Conservation (phyloP, 2,888 invertebrate genomes). For the Carterocephalus palaemon region DNA sequence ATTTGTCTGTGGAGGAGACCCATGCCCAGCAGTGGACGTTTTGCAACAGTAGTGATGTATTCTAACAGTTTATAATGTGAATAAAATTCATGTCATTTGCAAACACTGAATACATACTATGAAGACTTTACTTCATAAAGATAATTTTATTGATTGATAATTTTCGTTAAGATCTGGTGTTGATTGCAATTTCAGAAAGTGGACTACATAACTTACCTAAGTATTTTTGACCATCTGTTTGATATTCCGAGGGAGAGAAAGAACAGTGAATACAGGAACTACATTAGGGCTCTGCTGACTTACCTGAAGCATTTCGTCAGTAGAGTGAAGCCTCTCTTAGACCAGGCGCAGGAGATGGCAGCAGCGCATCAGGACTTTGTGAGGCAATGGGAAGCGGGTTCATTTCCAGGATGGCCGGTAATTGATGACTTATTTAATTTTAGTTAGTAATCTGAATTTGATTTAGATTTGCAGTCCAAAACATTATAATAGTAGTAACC, state of each 20-base stretch:
- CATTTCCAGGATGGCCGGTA: slow-evolving; percentile 96
- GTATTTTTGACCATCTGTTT: slow-evolving; percentile 95
- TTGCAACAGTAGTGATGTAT: too few relatives aligned
- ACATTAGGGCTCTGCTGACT: slow-evolving; percentile 88
- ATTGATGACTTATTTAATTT: too few relatives aligned
- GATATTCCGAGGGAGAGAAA: slow-evolving; percentile 95
- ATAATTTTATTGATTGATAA: too few relatives aligned
- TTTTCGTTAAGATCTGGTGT: neutral
- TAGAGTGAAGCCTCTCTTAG: slow-evolving; percentile 91
- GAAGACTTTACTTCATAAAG: too few relatives aligned
- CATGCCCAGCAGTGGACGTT: too few relatives aligned
- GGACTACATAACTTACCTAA: slow-evolving; percentile 97
- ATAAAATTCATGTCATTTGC: too few relatives aligned
- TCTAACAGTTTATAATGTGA: too few relatives aligned
- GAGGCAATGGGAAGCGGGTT: slow-evolving; percentile 91
- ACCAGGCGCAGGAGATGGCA: slow-evolving; percentile 88
- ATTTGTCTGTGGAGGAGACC: too few relatives aligned
- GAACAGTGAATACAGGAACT: slow-evolving; percentile 91
- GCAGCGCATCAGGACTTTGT: slow-evolving; percentile 89
- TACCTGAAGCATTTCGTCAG: slow-evolving; percentile 91
- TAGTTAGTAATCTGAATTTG: too few relatives aligned
- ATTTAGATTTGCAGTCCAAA: too few relatives aligned
- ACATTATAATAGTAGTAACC: too few relatives aligned
- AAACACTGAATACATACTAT: too few relatives aligned
- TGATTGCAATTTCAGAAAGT: slow-evolving; percentile 80